Evolutionary conservation across 2,797 vertebrate species (phyloP).

Genomic region (Lepus oiostolus): DNA sequence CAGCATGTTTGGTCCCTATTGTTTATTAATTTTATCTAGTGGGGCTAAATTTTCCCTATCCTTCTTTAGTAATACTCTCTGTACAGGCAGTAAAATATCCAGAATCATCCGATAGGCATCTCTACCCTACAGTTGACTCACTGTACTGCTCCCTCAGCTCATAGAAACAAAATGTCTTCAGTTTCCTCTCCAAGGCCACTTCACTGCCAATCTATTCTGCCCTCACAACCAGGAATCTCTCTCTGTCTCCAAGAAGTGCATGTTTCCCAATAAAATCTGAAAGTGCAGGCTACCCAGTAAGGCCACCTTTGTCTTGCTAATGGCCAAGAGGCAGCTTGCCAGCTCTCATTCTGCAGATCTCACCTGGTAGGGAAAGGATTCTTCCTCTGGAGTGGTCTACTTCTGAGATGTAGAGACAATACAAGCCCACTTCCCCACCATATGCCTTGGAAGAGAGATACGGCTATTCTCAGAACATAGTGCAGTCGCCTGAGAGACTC

Average conservation of each 20-base stretch:
- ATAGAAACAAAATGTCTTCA: neutral
- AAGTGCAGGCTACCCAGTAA: neutral
- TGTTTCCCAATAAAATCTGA: neutral
- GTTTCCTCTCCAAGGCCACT: neutral
- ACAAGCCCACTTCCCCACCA: neutral
- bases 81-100: neutral
- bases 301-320: neutral
- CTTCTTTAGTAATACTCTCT: neutral
- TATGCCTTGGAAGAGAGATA: neutral
- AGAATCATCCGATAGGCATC: neutral
- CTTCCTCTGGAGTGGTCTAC: neutral
- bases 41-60: neutral
- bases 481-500: neutral
- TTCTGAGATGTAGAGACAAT: neutral
- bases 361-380: neutral
- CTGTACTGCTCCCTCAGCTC: neutral
- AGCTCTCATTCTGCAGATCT: neutral
- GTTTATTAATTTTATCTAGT: constrained; percentile 33
- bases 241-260: no score
- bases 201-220: neutral
- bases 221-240: neutral
- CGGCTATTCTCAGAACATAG: neutral
- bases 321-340: neutral
- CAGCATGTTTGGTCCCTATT: neutral
- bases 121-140: neutral